Conservation (phyloP, 1,140 invertebrate species). For the Xylocopa sonorina region DNA sequence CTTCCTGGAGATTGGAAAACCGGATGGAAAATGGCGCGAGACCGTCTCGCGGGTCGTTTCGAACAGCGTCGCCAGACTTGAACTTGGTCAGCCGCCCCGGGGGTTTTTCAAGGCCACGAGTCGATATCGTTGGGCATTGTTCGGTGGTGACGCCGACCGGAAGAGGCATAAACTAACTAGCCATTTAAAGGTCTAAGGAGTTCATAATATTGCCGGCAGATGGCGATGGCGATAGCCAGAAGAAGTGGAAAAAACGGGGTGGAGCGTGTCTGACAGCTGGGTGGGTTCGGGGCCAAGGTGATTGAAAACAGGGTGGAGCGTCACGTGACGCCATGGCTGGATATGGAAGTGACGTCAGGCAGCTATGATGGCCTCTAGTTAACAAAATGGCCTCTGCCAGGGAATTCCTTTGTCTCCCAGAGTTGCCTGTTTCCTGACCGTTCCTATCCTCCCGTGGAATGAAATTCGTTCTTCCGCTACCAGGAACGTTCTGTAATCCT, state of each 20-base stretch:
- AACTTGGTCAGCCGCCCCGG: too few relatives aligned
- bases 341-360: conserved; percentile 80
- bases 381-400: conserved; percentile 78
- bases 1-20: background rate
- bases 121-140: conserved; percentile 26
- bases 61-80: background rate
- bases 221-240: conserved; percentile 79
- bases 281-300: conserved; percentile 82
- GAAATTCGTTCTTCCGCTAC: background rate
- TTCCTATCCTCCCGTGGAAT: background rate
- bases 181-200: conserved; percentile 70
- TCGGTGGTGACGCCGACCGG: conserved; percentile 75
- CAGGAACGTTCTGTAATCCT: fast-evolving
- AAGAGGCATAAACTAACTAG: conserved; percentile 66
- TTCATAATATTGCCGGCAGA: conserved; percentile 73
- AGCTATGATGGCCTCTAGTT: conserved; percentile 80
- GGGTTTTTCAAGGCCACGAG: background rate
- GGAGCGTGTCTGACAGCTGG: conserved; percentile 82
- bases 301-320: conserved; percentile 83
- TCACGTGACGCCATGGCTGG: conserved; percentile 82
- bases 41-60: background rate
- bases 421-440: background rate
- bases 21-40: background rate
- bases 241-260: conserved; percentile 81
- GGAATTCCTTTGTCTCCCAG: conserved; percentile 69